phyloP scores from a whole-genome alignment of 2,113 vertebrate species.

The Shinisaurus crocodilurus region DNA sequence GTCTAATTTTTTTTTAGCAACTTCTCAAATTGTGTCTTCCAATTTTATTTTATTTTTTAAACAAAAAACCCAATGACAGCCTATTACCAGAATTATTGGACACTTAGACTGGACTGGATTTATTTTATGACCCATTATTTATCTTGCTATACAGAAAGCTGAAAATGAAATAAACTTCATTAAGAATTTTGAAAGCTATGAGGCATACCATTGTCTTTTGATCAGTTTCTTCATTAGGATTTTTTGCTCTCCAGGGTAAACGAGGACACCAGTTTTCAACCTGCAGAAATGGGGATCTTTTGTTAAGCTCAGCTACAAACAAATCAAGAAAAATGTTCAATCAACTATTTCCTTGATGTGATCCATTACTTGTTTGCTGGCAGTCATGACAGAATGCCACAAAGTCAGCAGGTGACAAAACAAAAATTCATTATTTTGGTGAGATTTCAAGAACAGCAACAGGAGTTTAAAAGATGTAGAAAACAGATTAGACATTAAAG shows the following conservation, averaged over 20 bases:
- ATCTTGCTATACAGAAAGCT: not conserved
- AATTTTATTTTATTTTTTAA: too few relatives aligned
- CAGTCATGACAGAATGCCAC: constrained; percentile 14
- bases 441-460: constrained; percentile 18
- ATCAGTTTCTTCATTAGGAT: constrained; percentile 87
- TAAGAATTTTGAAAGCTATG: not conserved
- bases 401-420: constrained; percentile 21
- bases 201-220: constrained; percentile 82
- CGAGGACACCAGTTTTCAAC: constrained; percentile 99
- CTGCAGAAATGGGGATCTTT: constrained; percentile 72
- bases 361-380: not conserved
- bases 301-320: constrained; percentile 17
- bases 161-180: not conserved
- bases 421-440: not conserved
- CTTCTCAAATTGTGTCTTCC: not conserved
- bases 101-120: not conserved
- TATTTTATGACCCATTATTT: not conserved
- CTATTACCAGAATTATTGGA: not conserved
- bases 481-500: constrained; percentile 33
- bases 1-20: not conserved
- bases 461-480: constrained; percentile 36
- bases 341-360: not conserved
- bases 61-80: not conserved
- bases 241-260: constrained; percentile 93
- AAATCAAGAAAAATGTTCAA: not conserved